Evolutionary conservation across 1,140 invertebrate species (phyloP).

Genomic region (Aphaenogaster ashmeadi): DNA sequence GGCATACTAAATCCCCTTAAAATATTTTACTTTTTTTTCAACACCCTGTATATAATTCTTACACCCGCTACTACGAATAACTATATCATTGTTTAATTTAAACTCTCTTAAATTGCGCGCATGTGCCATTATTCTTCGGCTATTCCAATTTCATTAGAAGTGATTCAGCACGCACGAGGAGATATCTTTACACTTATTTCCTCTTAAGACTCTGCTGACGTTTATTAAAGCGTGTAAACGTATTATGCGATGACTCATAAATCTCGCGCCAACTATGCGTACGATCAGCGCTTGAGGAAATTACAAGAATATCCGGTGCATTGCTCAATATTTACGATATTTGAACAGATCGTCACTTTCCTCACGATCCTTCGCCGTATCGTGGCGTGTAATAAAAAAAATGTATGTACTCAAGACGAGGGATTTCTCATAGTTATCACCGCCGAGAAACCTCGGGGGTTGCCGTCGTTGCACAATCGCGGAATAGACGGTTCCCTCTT

Average conservation of each 20-base stretch:
- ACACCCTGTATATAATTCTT: too few relatives aligned
- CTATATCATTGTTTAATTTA: background rate
- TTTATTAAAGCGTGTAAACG: background rate
- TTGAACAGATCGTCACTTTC: background rate
- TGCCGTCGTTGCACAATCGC: background rate
- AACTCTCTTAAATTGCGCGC: background rate
- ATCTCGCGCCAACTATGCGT: background rate
- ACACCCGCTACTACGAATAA: background rate
- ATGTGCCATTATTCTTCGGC: background rate
- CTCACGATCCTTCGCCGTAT: background rate
- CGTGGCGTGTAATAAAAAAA: background rate
- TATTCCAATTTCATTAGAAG: conserved; percentile 11
- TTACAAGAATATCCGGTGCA: background rate
- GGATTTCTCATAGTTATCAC: background rate
- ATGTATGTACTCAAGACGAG: background rate
- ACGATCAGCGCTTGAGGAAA: background rate
- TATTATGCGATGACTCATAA: conserved; percentile 23
- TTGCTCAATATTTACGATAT: conserved; percentile 41
- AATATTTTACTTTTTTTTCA: too few relatives aligned
- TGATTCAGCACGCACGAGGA: background rate
- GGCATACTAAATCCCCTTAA: too few relatives aligned
- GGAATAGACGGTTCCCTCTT: background rate
- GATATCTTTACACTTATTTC: conserved; percentile 21
- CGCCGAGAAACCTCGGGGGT: background rate
- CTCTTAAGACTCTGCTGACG: conserved; percentile 9